These are phyloP conservation scores for Graptemys geographica DNA, from an alignment of 2,797 vertebrate genomes.

Conservation along the genomic window DNA sequence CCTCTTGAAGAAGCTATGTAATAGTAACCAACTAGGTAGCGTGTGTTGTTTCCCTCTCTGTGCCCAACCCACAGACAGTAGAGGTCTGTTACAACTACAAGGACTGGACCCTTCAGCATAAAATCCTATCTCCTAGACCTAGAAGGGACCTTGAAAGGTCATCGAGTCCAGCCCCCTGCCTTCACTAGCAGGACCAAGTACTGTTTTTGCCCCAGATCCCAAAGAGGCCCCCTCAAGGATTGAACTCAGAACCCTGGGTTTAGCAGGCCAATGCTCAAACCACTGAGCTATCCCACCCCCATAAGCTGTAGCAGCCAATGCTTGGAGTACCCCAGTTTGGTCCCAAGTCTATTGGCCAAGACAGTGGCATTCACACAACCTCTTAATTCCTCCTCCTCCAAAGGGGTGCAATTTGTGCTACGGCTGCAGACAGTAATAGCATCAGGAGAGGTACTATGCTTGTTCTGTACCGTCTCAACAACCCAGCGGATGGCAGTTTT, in stretches of 20 bases:
- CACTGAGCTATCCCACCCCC: not conserved
- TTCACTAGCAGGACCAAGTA: too few relatives aligned
- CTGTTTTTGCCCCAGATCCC: too few relatives aligned
- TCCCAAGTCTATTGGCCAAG: not conserved
- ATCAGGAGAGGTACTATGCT: not conserved
- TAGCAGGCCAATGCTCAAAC: too few relatives aligned
- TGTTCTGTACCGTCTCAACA: fast-evolving
- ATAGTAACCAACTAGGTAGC: not conserved
- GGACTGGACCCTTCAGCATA: not conserved
- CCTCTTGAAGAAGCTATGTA: not conserved
- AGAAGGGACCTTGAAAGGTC: too few relatives aligned
- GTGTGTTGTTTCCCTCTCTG: fast-evolving
- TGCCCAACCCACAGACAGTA: not conserved
- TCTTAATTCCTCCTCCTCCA: not conserved
- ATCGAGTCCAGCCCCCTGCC: too few relatives aligned
- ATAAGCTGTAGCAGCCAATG: not conserved
- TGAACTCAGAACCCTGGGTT: too few relatives aligned
- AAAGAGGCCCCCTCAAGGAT: too few relatives aligned
- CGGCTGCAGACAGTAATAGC: fast-evolving
- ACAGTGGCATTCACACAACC: fast-evolving
- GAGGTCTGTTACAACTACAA: not conserved
- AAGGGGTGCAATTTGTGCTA: not conserved
- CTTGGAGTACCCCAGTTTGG: not conserved
- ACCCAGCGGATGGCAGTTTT: not conserved
- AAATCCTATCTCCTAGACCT: too few relatives aligned